These are phyloP conservation scores for Nesidiocoris tenuis DNA, from an alignment of 2,888 invertebrate species.

Conservation along the genomic window DNA sequence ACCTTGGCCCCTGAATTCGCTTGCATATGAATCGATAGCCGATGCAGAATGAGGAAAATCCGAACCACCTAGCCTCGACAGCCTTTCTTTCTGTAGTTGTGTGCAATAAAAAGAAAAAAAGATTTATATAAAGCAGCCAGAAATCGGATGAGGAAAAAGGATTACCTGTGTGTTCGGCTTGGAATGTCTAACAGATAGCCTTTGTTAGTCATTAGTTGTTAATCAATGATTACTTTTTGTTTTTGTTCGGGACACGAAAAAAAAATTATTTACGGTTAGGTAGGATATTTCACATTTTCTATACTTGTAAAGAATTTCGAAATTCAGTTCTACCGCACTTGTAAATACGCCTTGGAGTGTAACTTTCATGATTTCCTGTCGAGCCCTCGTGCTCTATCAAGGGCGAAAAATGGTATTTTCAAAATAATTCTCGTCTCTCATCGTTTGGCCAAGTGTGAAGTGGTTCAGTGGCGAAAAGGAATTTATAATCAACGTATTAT, in stretches of 20 bases:
- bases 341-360: background rate
- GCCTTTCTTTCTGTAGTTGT: conserved; percentile 8
- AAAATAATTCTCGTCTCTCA: background rate
- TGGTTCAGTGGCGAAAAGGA: background rate
- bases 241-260: background rate
- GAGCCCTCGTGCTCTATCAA: background rate
- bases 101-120: conserved; percentile 19
- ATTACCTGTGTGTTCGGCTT: background rate
- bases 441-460: background rate
- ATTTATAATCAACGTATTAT: background rate
- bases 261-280: background rate
- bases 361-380: background rate
- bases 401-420: background rate
- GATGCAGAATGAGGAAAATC: conserved; percentile 20
- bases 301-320: background rate
- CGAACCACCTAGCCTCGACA: conserved; percentile 5
- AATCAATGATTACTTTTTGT: background rate
- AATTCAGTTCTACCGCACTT: background rate
- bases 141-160: background rate
- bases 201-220: conserved; percentile 6
- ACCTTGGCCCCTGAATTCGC: too few relatives aligned
- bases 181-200: background rate
- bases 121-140: background rate
- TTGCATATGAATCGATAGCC: too few relatives aligned
- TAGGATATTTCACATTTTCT: background rate